Conservation (phyloP, 2,113 vertebrate genomes). For the Siniperca knerii region DNA sequence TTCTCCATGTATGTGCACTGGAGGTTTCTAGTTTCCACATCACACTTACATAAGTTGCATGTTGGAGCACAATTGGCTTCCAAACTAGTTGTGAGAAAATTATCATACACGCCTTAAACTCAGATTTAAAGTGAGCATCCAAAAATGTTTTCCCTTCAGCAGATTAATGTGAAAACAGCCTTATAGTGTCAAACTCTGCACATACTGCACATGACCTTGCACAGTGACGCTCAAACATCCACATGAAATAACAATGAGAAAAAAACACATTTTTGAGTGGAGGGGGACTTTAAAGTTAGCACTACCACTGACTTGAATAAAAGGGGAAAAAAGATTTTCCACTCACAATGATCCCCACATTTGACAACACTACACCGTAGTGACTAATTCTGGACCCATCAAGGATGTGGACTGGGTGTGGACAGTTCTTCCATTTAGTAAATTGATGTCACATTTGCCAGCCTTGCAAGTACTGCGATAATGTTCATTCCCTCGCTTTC, state of each 20-base stretch:
- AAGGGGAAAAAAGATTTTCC: background rate
- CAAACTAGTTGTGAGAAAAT: too few relatives aligned
- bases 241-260: background rate
- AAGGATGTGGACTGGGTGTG: background rate
- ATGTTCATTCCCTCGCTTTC: slow-evolving; percentile 23
- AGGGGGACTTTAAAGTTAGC: background rate
- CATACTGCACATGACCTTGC: too few relatives aligned
- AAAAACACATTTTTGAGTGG: background rate
- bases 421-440: background rate
- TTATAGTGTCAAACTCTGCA: too few relatives aligned
- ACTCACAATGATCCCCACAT: background rate
- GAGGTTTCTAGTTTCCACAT: background rate
- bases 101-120: too few relatives aligned
- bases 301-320: background rate
- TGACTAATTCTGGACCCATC: background rate
- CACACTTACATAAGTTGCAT: background rate
- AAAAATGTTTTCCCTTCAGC: too few relatives aligned
- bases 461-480: too few relatives aligned
- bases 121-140: too few relatives aligned
- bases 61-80: too few relatives aligned
- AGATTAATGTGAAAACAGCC: too few relatives aligned
- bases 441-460: background rate
- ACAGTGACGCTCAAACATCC: background rate
- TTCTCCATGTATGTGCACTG: background rate
- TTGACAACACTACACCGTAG: too few relatives aligned